Conservation (phyloP, 2,797 vertebrate species). For the Gobio occitaniae region DNA sequence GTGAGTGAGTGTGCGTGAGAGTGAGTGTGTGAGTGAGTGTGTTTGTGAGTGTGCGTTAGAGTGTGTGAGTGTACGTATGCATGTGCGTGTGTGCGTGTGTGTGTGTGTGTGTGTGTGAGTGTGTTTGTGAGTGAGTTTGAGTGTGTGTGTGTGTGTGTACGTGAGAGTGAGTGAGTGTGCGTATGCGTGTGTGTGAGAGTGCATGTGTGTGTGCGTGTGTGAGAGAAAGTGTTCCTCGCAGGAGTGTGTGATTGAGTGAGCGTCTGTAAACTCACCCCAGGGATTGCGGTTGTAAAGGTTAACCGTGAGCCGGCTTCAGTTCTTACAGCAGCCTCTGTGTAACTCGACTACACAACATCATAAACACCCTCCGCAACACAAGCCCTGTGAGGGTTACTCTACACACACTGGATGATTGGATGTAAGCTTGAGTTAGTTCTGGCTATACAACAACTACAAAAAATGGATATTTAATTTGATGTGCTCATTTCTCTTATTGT, state of each 20-base stretch:
- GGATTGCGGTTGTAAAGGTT: slow-evolving; percentile 70
- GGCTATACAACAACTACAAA: not conserved
- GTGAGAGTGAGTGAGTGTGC: too few species aligned
- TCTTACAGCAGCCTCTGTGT: slow-evolving; percentile 68
- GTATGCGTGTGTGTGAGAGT: not conserved
- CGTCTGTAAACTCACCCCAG: slow-evolving; percentile 58
- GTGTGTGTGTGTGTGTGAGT: not conserved
- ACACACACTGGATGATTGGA: slow-evolving; percentile 15
- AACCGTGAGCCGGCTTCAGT: slow-evolving; percentile 63
- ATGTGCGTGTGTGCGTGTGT: not conserved
- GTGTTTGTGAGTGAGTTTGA: not conserved
- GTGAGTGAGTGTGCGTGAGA: too few species aligned
- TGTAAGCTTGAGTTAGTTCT: slow-evolving; percentile 26
- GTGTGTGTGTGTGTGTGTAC: not conserved
- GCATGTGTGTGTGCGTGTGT: not conserved
- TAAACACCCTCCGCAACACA: slow-evolving; percentile 49
- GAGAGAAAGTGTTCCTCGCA: slow-evolving; percentile 53
- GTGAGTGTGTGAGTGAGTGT: too few species aligned
- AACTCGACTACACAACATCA: slow-evolving; percentile 55
- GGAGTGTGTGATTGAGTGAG: slow-evolving; percentile 60
- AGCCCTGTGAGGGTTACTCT: slow-evolving; percentile 14
- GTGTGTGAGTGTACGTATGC: fast-evolving
- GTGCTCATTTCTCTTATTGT: too few species aligned
- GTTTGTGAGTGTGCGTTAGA: too few species aligned
- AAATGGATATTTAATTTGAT: not conserved